Percentiles rank a stretch among this genome's conserved stretches.
These are phyloP conservation scores for Saccostrea cuccullata DNA, from an alignment of 1,140 invertebrate genomes.

Conservation along the genomic window DNA sequence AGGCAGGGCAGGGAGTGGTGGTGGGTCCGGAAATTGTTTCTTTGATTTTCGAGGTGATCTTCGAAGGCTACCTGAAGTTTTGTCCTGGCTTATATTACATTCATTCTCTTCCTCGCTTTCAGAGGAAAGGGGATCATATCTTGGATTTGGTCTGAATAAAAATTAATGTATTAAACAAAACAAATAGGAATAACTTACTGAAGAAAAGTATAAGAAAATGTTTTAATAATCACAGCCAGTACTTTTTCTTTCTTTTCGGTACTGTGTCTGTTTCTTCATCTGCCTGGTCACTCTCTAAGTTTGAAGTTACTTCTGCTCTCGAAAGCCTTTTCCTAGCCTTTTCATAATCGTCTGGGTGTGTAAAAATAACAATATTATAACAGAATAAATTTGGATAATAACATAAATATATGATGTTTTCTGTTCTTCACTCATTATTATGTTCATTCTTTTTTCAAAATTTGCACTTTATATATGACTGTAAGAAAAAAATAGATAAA, in stretches of 20 bases:
- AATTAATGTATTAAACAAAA: background rate
- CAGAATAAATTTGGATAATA: background rate
- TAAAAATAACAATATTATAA: background rate
- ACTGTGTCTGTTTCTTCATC: background rate
- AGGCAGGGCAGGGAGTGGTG: background rate
- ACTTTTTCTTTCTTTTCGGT: slow-evolving; percentile 11
- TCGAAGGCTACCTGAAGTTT: background rate
- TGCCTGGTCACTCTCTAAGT: background rate
- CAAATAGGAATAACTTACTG: background rate
- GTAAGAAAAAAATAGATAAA: background rate
- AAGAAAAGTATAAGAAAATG: background rate
- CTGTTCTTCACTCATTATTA: background rate
- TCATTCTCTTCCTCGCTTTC: background rate
- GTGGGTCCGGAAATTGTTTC: background rate
- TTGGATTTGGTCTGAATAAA: background rate
- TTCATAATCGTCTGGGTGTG: background rate
- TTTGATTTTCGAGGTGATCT: background rate
- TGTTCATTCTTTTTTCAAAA: background rate
- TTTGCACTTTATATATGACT: background rate
- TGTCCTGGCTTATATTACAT: background rate
- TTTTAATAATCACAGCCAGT: background rate
- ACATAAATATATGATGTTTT: background rate
- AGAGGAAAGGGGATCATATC: background rate
- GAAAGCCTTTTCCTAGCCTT: background rate
- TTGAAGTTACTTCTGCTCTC: background rate